A percentile compares a stretch with the other conserved stretches of the same genome.
Evolutionary conservation across 2,888 invertebrate genomes (phyloP).

Genomic region (Tipula lateralis): DNA sequence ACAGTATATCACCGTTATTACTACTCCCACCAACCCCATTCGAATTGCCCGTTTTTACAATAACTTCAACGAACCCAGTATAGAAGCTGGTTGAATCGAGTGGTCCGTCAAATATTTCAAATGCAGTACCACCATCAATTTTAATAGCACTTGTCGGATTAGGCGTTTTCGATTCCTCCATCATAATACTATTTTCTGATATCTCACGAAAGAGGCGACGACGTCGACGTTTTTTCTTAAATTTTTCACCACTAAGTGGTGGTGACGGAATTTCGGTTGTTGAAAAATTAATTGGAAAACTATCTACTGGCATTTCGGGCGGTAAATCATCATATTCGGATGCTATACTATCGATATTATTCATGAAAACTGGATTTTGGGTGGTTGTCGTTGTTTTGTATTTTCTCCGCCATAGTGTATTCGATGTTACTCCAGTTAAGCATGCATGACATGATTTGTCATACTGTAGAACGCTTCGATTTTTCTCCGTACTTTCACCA

Average conservation of each 20-base stretch:
- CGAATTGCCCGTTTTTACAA: slow-evolving; percentile 45
- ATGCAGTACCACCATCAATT: slow-evolving; percentile 40
- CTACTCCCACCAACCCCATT: slow-evolving; percentile 50
- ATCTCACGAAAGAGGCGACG: background rate
- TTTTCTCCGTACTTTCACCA: slow-evolving; percentile 45
- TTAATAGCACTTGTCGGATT: slow-evolving; percentile 29
- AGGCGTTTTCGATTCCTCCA: slow-evolving; percentile 12
- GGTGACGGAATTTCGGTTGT: slow-evolving; percentile 35
- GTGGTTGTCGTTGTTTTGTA: slow-evolving; percentile 6
- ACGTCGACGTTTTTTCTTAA: background rate
- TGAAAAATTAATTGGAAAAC: slow-evolving; percentile 33
- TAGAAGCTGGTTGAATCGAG: slow-evolving; percentile 75
- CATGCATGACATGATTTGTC: background rate
- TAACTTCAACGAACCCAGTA: slow-evolving; percentile 78
- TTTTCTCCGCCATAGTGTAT: slow-evolving; percentile 30
- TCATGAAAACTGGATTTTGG: background rate
- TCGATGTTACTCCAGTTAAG: slow-evolving; percentile 30
- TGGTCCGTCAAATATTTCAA: slow-evolving; percentile 62
- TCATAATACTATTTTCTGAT: slow-evolving; percentile 3
- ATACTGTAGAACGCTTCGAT: background rate
- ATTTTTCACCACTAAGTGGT: background rate
- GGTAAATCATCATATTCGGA: slow-evolving; percentile 35
- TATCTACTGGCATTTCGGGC: slow-evolving; percentile 33
- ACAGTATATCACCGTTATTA: slow-evolving; percentile 50
- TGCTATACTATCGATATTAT: background rate